Percentiles rank a stretch among this genome's conserved stretches.
Evolutionary conservation across 2,888 invertebrate species (phyloP).

Genomic region (Buathra laborator): DNA sequence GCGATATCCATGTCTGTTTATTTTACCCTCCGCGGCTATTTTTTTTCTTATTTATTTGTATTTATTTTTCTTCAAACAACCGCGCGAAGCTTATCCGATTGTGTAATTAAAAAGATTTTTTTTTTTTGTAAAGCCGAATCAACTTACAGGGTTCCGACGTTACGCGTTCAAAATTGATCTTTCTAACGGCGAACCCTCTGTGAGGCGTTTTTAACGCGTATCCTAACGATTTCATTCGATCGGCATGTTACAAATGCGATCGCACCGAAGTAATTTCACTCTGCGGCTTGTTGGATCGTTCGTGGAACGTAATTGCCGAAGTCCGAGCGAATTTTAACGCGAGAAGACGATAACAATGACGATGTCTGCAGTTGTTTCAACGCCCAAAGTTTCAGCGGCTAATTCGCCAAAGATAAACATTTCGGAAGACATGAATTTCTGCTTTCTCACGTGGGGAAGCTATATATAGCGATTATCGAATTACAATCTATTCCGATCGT

Average conservation of each 20-base stretch:
- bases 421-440: conserved; percentile 48
- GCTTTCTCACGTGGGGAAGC: conserved; percentile 11
- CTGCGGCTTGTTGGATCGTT: conserved; percentile 77
- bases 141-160: too few relatives aligned
- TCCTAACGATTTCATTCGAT: conserved; percentile 77
- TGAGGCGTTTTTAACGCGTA: too few relatives aligned
- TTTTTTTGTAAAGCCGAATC: background rate
- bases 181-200: background rate
- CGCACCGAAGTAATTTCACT: conserved; percentile 82
- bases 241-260: conserved; percentile 79
- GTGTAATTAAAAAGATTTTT: background rate
- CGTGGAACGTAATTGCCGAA: conserved; percentile 62
- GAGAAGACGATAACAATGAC: conserved; percentile 43
- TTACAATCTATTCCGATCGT: conserved; percentile 13
- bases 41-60: conserved; percentile 1
- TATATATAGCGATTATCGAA: background rate
- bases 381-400: conserved; percentile 50
- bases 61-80: background rate
- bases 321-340: conserved; percentile 23
- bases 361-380: conserved; percentile 43
- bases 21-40: conserved; percentile 11
- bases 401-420: conserved; percentile 38
- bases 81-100: background rate
- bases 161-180: too few relatives aligned
- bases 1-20: conserved; percentile 1